phyloP scores from a whole-genome alignment of 2,797 vertebrate genomes.

The Sebastes ruberrimus region DNA sequence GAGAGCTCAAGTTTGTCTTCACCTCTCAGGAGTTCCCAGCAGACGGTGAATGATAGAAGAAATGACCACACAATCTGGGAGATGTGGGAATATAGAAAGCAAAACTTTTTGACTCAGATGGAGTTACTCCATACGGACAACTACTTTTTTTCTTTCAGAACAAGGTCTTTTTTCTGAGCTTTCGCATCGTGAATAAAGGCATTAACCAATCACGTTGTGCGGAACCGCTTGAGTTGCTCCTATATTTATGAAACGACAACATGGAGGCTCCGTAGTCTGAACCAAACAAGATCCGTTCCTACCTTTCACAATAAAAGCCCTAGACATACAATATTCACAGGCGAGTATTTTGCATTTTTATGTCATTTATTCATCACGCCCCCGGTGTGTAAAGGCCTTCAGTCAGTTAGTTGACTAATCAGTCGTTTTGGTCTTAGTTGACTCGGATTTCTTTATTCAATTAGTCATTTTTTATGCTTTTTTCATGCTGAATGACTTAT shows the following conservation, averaged over 20 bases:
- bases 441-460: not conserved
- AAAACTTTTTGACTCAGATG: too few relatives aligned
- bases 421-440: not conserved
- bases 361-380: not conserved
- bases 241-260: too few relatives aligned
- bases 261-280: too few relatives aligned
- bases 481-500: not conserved
- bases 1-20: not conserved
- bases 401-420: not conserved
- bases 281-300: fast-evolving
- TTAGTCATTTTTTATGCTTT: not conserved
- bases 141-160: too few relatives aligned
- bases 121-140: too few relatives aligned
- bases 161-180: too few relatives aligned
- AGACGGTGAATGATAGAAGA: not conserved
- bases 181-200: too few relatives aligned
- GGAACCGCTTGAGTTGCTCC: too few relatives aligned
- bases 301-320: not conserved
- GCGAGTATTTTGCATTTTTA: not conserved
- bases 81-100: too few relatives aligned
- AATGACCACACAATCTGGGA: not conserved
- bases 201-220: too few relatives aligned
- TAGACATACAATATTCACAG: not conserved
- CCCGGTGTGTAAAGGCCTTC: not conserved
- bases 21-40: not conserved